These are phyloP conservation scores for Ctenochaetus hawaiiensis DNA, from an alignment of 2,797 vertebrate species.

Conservation along the genomic window DNA sequence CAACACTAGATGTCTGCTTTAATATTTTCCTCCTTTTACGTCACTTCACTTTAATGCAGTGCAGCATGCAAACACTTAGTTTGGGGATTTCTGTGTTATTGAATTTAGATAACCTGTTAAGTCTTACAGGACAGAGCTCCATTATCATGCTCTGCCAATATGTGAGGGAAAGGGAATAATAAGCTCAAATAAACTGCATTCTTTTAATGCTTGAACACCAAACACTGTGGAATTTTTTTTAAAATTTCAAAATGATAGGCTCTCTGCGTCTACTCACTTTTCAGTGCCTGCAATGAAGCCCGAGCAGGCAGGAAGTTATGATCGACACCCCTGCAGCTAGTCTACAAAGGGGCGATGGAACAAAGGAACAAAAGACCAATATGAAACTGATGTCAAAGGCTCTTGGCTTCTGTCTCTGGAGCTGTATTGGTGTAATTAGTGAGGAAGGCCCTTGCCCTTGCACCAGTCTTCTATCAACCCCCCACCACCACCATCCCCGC, in stretches of 20 bases:
- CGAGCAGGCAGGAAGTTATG: constrained; percentile 51
- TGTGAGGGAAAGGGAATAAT: constrained; percentile 59
- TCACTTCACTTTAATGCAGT: constrained; percentile 68
- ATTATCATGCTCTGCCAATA: constrained; percentile 49
- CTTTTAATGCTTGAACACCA: constrained; percentile 45
- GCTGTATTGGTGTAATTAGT: constrained; percentile 83
- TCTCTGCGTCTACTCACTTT: constrained; percentile 32
- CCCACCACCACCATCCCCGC: constrained; percentile 28
- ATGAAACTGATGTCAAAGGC: constrained; percentile 78
- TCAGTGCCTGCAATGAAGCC: constrained; percentile 56
- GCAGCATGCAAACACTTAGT: constrained; percentile 76
- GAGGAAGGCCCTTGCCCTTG: constrained; percentile 81
- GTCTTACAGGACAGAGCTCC: constrained; percentile 56
- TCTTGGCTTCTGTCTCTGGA: constrained; percentile 73
- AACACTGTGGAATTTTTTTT: constrained; percentile 29
- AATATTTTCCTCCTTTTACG: constrained; percentile 35
- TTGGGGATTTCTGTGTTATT: constrained; percentile 76
- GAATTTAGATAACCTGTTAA: constrained; percentile 79
- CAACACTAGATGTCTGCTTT: constrained; percentile 43
- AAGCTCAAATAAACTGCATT: constrained; percentile 53
- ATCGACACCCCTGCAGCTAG: constrained; percentile 50
- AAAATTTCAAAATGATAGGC: constrained; percentile 13
- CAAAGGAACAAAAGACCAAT: constrained; percentile 77
- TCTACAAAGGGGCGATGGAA: constrained; percentile 59
- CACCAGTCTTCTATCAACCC: constrained; percentile 64